Evolutionary conservation across 1,140 invertebrate species (phyloP).

Genomic region (Pogonus chalceus): DNA sequence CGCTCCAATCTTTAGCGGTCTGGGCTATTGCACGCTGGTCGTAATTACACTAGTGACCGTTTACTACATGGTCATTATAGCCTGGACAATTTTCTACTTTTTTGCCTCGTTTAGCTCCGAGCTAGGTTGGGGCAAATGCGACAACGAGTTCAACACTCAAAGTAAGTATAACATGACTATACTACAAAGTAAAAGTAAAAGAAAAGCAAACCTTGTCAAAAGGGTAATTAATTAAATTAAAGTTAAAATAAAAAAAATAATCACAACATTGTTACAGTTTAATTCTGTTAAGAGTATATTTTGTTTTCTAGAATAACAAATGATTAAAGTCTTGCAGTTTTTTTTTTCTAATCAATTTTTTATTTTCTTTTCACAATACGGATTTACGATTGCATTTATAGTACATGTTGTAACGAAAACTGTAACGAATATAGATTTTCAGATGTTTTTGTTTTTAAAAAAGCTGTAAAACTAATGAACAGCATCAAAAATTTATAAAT

Average conservation of each 20-base stretch:
- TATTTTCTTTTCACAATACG: too few relatives aligned
- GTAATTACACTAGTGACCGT: slow-evolving; percentile 70
- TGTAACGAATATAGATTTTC: too few relatives aligned
- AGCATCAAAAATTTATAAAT: too few relatives aligned
- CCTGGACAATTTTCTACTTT: slow-evolving; percentile 69
- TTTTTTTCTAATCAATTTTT: too few relatives aligned
- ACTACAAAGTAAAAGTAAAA: neutral
- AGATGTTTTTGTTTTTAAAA: too few relatives aligned
- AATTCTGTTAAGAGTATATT: too few relatives aligned
- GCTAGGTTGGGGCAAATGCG: slow-evolving; percentile 61
- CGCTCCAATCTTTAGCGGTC: slow-evolving; percentile 49
- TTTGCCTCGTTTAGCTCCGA: slow-evolving; percentile 55
- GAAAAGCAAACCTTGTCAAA: too few relatives aligned
- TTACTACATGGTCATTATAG: slow-evolving; percentile 75
- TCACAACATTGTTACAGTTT: slow-evolving; percentile 10
- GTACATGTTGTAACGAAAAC: too few relatives aligned
- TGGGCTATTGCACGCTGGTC: slow-evolving; percentile 58
- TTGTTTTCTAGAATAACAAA: too few relatives aligned
- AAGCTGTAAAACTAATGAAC: too few relatives aligned
- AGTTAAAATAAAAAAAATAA: neutral
- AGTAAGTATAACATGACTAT: slow-evolving; percentile 36
- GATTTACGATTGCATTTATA: too few relatives aligned
- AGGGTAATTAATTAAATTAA: neutral
- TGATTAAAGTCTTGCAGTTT: too few relatives aligned
- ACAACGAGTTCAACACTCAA: slow-evolving; percentile 57